Evolutionary conservation across 2,888 invertebrate genomes (phyloP).

Genomic region (Chorisops tibialis): DNA sequence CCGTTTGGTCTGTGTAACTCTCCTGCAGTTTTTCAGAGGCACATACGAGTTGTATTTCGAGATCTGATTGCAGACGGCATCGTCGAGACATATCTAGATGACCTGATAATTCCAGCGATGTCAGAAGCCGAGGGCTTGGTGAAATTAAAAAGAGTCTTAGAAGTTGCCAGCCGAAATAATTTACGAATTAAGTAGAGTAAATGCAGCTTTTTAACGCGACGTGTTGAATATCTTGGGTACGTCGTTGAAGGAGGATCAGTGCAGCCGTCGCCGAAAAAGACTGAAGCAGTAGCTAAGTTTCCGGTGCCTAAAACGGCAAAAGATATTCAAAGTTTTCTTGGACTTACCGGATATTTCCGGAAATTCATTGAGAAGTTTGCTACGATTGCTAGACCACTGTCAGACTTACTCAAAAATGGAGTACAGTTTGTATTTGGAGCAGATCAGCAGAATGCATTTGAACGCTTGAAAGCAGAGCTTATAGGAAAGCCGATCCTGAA

Average conservation of each 20-base stretch:
- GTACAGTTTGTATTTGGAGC: too few species aligned
- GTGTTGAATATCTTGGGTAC: constrained; percentile 38
- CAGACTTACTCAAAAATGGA: constrained; percentile 37
- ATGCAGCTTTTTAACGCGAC: constrained; percentile 15
- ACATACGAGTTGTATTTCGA: constrained; percentile 13
- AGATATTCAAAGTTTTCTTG: constrained; percentile 42
- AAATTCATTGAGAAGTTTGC: constrained; percentile 43
- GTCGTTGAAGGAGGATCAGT: constrained; percentile 37
- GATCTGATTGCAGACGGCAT: constrained; percentile 24
- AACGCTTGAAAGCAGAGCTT: too few species aligned
- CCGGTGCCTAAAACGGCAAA: constrained; percentile 38
- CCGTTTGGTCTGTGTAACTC: constrained; percentile 47
- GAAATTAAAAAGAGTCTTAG: constrained; percentile 8
- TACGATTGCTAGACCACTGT: constrained; percentile 41
- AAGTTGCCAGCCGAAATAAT: constrained; percentile 31
- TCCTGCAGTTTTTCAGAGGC: constrained; percentile 42
- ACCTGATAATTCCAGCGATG: constrained; percentile 11
- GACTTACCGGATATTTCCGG: constrained; percentile 31
- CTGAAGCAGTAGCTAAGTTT: constrained; percentile 38
- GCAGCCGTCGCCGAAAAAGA: constrained; percentile 38
- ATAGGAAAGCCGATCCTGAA: too few species aligned
- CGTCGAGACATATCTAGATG: constrained; percentile 19
- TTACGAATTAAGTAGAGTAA: too few species aligned
- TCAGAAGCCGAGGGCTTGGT: constrained; percentile 15
- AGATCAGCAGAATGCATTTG: too few species aligned